Percentiles rank a stretch among this genome's conserved stretches.
Evolutionary conservation across 1,140 invertebrate genomes (phyloP).

Genomic region (Lepidurus packardi): DNA sequence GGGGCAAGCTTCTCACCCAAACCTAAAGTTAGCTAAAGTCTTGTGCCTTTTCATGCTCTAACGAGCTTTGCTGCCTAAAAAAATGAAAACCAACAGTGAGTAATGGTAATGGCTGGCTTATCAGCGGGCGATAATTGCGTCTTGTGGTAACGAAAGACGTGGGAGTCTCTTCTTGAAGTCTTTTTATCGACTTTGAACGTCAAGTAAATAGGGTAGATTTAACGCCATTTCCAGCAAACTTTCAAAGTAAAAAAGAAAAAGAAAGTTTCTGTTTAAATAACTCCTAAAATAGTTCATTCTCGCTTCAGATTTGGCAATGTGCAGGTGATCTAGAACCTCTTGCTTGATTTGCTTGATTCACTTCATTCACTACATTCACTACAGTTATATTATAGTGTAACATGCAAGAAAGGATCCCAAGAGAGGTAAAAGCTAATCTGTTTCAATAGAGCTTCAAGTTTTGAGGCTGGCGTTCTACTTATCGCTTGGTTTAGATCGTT

Average conservation of each 20-base stretch:
- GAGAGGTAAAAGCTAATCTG: too few relatives aligned
- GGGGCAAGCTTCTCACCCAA: not conserved
- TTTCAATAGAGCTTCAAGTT: too few relatives aligned
- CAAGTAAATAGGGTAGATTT: not conserved
- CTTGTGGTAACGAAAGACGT: not conserved
- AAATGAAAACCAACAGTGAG: not conserved
- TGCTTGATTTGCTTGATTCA: too few relatives aligned
- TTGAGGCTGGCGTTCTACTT: too few relatives aligned
- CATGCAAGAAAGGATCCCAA: too few relatives aligned
- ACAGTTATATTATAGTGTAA: too few relatives aligned
- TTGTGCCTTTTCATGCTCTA: not conserved
- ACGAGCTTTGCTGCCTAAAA: not conserved
- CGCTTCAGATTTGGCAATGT: not conserved
- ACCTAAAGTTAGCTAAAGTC: not conserved
- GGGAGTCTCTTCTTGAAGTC: not conserved
- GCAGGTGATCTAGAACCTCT: not conserved
- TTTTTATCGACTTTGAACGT: not conserved
- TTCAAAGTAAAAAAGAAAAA: not conserved
- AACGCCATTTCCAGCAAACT: not conserved
- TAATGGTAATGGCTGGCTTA: not conserved
- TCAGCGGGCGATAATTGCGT: slow-evolving; percentile 1
- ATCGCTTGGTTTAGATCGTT: too few relatives aligned
- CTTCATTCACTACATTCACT: too few relatives aligned
- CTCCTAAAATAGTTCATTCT: not conserved
- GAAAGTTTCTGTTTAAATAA: not conserved